Evolutionary conservation across 2,113 vertebrate species (phyloP), one percentile per base, ranked within the genome.

Genomic region (Macroglossus sobrinus): DNA sequence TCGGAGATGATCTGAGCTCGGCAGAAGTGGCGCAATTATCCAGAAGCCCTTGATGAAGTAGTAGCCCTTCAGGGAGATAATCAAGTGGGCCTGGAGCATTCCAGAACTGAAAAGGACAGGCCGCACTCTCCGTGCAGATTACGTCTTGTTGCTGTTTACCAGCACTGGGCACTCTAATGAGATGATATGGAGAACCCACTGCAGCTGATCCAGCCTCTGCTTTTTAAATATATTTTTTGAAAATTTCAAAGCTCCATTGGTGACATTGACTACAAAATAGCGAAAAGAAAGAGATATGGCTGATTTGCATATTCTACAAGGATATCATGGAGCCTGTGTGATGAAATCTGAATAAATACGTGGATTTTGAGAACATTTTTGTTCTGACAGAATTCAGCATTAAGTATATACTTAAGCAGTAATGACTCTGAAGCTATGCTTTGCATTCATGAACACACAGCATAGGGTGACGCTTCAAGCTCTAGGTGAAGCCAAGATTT

Each of bases 401-500:
- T 98, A 98, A 98, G 97, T 98, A 98, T 98, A 98, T 96, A 97
- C 97, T 98, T 98, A 98, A 98, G 96, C 98, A 95, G 95, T 97
- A 97, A 98, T 98, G 97, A 97, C 94, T 98, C 82, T 84, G 96
- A 98, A 98, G 96, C 97, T 96, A 82, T 82, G 95, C 96, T 98
- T 98, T 98, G 98, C 98, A 98, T 98, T 98, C 97, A 97, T 98
- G 98, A 98, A 97, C 98, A 98, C 95, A 94, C 97, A 96, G 97
- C 87, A 87, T 96, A 97, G 98, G 97, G 98, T 98, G 98, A 98
- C 94, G 94, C 98, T 98, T 98, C 97, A 98, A 61, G 97, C 97
- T 98, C 97, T 97, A 97, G 98, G 96, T 97, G 97, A 98, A 98
- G 97, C 98, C 98, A 98, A 97, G 98, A 98, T 98, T 98, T 98